Evolutionary conservation across 2,888 invertebrate species (phyloP).

Genomic region (Amphipyra berbera): DNA sequence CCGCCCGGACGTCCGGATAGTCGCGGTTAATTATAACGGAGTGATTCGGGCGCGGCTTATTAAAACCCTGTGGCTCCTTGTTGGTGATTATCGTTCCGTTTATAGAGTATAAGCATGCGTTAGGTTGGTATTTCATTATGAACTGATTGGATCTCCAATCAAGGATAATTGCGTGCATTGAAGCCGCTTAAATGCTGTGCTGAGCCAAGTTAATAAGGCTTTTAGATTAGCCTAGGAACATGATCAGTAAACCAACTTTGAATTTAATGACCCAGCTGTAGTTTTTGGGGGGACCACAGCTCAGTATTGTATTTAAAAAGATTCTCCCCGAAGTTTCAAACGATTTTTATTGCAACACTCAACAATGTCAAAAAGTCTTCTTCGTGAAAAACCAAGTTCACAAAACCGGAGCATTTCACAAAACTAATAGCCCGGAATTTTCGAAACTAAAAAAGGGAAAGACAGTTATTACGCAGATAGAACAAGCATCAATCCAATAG

Average conservation of each 20-base stretch:
- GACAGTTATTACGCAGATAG: constrained; percentile 29
- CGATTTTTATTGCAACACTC: no score
- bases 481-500: constrained; percentile 54
- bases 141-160: constrained; percentile 22
- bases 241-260: background rate
- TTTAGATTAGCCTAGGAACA: background rate
- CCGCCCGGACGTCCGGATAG: constrained; percentile 45
- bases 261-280: background rate
- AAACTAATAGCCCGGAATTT: background rate
- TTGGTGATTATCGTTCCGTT: constrained; percentile 28
- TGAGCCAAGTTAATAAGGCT: background rate
- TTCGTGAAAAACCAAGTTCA: no score
- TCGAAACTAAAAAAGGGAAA: constrained; percentile 15
- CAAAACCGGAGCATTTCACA: background rate
- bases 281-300: no score
- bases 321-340: no score
- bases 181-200: background rate
- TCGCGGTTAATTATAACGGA: constrained; percentile 52
- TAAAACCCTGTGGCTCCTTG: constrained; percentile 41
- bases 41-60: constrained; percentile 29
- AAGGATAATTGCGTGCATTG: constrained; percentile 20
- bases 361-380: no score
- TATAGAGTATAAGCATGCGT: constrained; percentile 7
- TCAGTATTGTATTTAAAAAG: no score
- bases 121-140: constrained; percentile 5